Evolutionary conservation across 2,888 invertebrate genomes (phyloP).

Genomic region (Coenonympha arcania): DNA sequence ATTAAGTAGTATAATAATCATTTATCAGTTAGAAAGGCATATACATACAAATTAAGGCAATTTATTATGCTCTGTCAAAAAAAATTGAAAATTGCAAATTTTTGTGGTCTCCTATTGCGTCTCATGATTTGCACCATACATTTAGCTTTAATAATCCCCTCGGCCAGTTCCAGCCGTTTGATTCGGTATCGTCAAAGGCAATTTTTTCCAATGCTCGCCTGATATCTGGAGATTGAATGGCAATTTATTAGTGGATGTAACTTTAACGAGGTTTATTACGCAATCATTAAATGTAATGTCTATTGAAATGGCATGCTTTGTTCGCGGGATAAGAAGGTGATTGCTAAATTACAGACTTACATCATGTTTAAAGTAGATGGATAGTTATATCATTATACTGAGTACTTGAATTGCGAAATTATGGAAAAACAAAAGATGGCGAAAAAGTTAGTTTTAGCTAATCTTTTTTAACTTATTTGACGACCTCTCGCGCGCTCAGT

Average conservation of each 20-base stretch:
- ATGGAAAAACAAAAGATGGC: too few relatives aligned
- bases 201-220: constrained; percentile 12
- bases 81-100: too few relatives aligned
- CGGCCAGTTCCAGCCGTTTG: constrained; percentile 16
- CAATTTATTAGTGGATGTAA: constrained; percentile 17
- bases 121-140: constrained; percentile 12
- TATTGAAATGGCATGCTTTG: neutral
- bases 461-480: too few relatives aligned
- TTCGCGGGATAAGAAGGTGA: neutral
- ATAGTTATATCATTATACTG: too few relatives aligned
- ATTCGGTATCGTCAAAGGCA: constrained; percentile 15
- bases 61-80: too few relatives aligned
- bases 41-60: too few relatives aligned
- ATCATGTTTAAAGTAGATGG: neutral
- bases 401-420: too few relatives aligned
- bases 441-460: too few relatives aligned
- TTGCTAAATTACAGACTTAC: constrained; percentile 1
- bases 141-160: constrained; percentile 25
- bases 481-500: too few relatives aligned
- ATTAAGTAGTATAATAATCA: too few relatives aligned
- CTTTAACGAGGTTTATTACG: constrained; percentile 13
- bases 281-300: constrained; percentile 1
- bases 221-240: constrained; percentile 15
- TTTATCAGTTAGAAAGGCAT: too few relatives aligned
- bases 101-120: neutral